A percentile compares a stretch with the other conserved stretches of the same genome.
Conservation (phyloP, 2,888 invertebrate genomes). For the Iselma pallidipennis region DNA sequence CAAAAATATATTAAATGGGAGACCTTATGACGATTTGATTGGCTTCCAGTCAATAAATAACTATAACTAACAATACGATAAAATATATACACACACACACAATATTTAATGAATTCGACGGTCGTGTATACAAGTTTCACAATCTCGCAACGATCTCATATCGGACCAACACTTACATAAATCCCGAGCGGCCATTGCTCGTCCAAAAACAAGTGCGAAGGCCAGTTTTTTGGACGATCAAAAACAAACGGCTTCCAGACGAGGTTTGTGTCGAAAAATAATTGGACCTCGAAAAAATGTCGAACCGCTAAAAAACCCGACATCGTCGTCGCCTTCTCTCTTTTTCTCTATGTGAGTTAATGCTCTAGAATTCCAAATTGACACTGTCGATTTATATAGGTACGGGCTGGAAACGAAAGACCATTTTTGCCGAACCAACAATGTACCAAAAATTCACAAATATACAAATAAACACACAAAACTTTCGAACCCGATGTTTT, state of each 20-base stretch:
- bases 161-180: slow-evolving; percentile 42
- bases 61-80: slow-evolving; percentile 25
- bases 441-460: neutral
- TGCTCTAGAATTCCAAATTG: slow-evolving; percentile 51
- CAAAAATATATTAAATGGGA: no score
- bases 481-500: no score
- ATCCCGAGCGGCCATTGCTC: slow-evolving; percentile 40
- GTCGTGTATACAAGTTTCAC: slow-evolving; percentile 31
- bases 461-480: neutral
- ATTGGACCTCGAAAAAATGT: slow-evolving; percentile 51
- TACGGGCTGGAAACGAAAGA: slow-evolving; percentile 13
- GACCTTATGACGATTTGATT: slow-evolving; percentile 14
- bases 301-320: slow-evolving; percentile 48
- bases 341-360: slow-evolving; percentile 45
- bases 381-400: slow-evolving; percentile 46
- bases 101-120: slow-evolving; percentile 36
- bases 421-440: slow-evolving; percentile 11
- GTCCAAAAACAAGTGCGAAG: slow-evolving; percentile 46
- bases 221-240: slow-evolving; percentile 44
- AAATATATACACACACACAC: slow-evolving; percentile 31
- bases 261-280: slow-evolving; percentile 51
- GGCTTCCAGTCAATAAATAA: slow-evolving; percentile 21
- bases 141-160: slow-evolving; percentile 40
- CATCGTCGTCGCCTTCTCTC: slow-evolving; percentile 14
- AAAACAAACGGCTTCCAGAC: slow-evolving; percentile 48